Conservation (phyloP, 2,113 vertebrate genomes). For the Triplophysa rosa region DNA sequence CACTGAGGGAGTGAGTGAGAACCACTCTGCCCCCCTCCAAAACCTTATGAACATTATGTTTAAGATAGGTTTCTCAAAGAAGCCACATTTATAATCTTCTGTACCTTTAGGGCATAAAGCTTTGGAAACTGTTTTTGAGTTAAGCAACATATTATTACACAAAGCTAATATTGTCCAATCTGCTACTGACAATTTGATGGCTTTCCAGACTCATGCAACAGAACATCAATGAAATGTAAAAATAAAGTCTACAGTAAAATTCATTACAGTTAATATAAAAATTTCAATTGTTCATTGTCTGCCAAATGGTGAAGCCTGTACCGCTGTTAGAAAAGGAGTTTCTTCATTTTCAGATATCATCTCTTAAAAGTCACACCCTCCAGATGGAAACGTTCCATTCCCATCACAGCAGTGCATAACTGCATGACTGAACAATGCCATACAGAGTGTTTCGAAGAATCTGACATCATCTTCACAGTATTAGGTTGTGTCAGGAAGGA, state of each 20-base stretch:
- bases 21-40: background rate
- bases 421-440: background rate
- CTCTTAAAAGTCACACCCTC: background rate
- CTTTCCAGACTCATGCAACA: background rate
- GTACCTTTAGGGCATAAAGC: background rate
- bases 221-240: no score
- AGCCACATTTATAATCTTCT: background rate
- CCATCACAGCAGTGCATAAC: background rate
- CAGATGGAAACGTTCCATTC: conserved; percentile 4
- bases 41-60: background rate
- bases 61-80: background rate
- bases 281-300: background rate
- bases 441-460: conserved; percentile 12
- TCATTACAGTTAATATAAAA: no score
- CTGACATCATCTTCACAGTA: background rate
- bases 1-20: background rate
- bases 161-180: conserved; percentile 6
- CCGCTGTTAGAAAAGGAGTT: background rate
- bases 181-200: background rate
- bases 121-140: background rate
- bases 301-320: background rate
- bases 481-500: background rate
- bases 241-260: no score
- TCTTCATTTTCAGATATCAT: background rate
- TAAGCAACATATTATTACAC: background rate